These are phyloP conservation scores for Sebastes hopkinsi DNA, from an alignment of 2,797 vertebrate genomes.

Conservation along the genomic window DNA sequence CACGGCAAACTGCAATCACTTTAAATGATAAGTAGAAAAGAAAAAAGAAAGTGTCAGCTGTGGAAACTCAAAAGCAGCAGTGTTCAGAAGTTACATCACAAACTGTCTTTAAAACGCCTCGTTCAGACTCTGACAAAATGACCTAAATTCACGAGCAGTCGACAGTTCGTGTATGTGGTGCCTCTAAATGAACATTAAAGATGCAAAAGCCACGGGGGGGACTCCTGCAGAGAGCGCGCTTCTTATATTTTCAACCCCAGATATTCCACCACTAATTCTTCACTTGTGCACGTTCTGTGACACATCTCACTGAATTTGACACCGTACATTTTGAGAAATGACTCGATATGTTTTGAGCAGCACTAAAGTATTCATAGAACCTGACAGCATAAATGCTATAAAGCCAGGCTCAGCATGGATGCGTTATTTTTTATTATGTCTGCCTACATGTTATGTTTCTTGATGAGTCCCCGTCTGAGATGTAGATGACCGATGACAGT, in stretches of 20 bases:
- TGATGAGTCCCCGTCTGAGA: neutral
- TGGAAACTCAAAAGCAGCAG: constrained; percentile 9
- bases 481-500: neutral
- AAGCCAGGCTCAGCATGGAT: neutral
- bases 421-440: neutral
- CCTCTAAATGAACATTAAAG: constrained; percentile 47
- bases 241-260: constrained; percentile 11
- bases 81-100: neutral
- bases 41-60: constrained; percentile 21
- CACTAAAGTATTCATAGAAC: neutral
- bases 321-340: neutral
- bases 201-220: constrained; percentile 9
- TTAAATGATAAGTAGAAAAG: constrained; percentile 46
- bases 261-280: constrained; percentile 18
- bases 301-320: constrained; percentile 1
- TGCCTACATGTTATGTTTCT: neutral
- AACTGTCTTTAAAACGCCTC: constrained; percentile 23
- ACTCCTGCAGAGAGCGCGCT: constrained; percentile 7
- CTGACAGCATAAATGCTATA: constrained; percentile 7
- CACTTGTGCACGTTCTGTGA: neutral
- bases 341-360: neutral
- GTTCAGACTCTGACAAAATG: constrained; percentile 30
- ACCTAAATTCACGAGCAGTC: constrained; percentile 42
- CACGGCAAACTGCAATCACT: constrained; percentile 30
- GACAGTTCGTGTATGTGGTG: constrained; percentile 1